phyloP scores from a whole-genome alignment of 2,888 invertebrate species.

The Clepsis dumicolana region DNA sequence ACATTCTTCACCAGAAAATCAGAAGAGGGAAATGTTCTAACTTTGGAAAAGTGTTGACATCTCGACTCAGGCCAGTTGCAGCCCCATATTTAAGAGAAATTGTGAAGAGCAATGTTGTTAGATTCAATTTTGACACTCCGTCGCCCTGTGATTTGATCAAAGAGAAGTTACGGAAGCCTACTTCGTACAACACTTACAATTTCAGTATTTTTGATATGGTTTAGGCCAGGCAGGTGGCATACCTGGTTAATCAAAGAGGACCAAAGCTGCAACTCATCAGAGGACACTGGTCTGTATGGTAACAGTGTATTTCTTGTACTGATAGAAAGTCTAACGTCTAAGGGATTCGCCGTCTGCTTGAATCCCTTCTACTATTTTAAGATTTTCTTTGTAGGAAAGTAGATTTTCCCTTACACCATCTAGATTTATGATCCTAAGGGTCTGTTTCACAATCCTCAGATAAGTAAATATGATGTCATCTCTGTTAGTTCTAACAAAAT shows the following conservation, averaged over 20 bases:
- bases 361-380: not conserved
- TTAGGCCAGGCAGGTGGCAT: conserved; percentile 7
- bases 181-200: conserved; percentile 40
- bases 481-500: too few species aligned
- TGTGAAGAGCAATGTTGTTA: conserved; percentile 53
- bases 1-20: conserved; percentile 63
- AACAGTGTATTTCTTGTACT: not conserved
- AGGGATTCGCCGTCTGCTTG: not conserved
- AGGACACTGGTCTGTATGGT: not conserved
- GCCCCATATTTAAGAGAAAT: conserved; percentile 65
- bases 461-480: too few species aligned
- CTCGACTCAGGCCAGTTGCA: conserved; percentile 63
- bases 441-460: too few species aligned
- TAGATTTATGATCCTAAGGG: too few species aligned
- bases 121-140: conserved; percentile 70
- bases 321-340: not conserved
- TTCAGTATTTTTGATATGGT: conserved; percentile 38
- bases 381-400: not conserved
- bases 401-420: not conserved
- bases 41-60: conserved; percentile 70
- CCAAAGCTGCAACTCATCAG: not conserved
- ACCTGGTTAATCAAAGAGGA: not conserved
- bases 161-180: conserved; percentile 60
- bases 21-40: conserved; percentile 63
- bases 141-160: conserved; percentile 74